Evolutionary conservation across 2,888 invertebrate species (phyloP).

Genomic region (Chironomus tentans): DNA sequence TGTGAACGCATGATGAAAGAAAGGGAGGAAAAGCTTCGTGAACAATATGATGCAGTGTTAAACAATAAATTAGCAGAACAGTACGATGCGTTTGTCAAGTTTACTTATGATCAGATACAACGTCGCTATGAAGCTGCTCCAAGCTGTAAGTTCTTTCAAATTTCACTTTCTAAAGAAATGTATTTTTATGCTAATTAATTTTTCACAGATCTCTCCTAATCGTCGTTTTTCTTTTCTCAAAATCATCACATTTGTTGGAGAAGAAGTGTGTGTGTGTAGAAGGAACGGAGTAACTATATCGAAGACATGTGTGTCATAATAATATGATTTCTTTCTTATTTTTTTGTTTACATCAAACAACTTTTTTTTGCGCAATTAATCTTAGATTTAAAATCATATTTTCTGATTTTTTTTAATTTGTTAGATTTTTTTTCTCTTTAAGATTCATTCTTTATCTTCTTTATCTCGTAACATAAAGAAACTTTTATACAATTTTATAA

Average conservation of each 20-base stretch:
- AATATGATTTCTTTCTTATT: not conserved
- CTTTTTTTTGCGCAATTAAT: not conserved
- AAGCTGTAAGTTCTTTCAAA: slow-evolving; percentile 37
- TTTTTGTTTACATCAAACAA: not conserved
- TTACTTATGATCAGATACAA: slow-evolving; percentile 95
- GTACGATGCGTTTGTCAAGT: slow-evolving; percentile 97
- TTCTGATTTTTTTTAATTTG: not conserved
- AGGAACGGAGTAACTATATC: not conserved
- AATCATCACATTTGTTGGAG: not conserved
- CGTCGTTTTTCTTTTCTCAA: slow-evolving; percentile 32
- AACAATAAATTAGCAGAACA: slow-evolving; percentile 93
- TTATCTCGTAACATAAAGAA: not conserved
- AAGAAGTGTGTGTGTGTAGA: not conserved
- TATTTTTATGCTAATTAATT: not conserved
- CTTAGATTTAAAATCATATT: not conserved
- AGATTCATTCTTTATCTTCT: not conserved
- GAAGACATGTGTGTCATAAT: slow-evolving; percentile 2
- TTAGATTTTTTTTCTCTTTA: not conserved
- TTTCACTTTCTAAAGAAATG: too few relatives aligned
- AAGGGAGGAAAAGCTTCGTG: slow-evolving; percentile 84
- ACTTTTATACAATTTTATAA: not conserved
- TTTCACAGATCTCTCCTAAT: slow-evolving; percentile 41
- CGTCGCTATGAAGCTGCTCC: slow-evolving; percentile 52
- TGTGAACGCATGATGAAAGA: slow-evolving; percentile 96
- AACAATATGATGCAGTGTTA: slow-evolving; percentile 90